These are phyloP conservation scores for Sipha flava DNA, from an alignment of 1,140 invertebrate genomes.

Conservation along the genomic window DNA sequence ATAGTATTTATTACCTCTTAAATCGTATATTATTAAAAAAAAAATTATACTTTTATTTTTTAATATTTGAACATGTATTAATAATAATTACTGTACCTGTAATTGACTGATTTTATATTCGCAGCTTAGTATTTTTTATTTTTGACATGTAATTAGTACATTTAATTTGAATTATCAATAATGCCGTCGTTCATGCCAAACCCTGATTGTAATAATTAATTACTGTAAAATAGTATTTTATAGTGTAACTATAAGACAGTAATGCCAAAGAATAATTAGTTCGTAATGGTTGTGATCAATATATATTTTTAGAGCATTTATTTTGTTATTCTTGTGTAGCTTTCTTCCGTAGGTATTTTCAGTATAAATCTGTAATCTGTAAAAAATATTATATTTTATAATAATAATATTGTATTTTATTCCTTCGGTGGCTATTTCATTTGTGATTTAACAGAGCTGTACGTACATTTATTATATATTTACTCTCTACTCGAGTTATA, in stretches of 20 bases:
- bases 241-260: not conserved
- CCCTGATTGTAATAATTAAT: not conserved
- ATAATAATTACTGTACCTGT: not conserved
- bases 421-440: not conserved
- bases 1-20: too few relatives aligned
- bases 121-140: not conserved
- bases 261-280: conserved; percentile 16
- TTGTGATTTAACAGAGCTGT: not conserved
- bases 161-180: not conserved
- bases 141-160: too few relatives aligned
- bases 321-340: conserved; percentile 22
- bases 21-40: too few relatives aligned
- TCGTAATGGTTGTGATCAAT: conserved; percentile 11
- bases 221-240: not conserved
- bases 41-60: too few relatives aligned
- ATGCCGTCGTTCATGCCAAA: not conserved
- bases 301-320: conserved; percentile 17
- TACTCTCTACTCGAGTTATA: too few relatives aligned
- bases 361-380: not conserved
- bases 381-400: not conserved
- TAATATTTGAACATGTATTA: too few relatives aligned
- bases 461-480: too few relatives aligned
- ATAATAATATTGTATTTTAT: not conserved
- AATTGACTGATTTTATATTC: conserved; percentile 12
- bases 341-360: conserved; percentile 17